Conservation (phyloP, 2,113 vertebrate species). For the Pituophis catenifer region DNA sequence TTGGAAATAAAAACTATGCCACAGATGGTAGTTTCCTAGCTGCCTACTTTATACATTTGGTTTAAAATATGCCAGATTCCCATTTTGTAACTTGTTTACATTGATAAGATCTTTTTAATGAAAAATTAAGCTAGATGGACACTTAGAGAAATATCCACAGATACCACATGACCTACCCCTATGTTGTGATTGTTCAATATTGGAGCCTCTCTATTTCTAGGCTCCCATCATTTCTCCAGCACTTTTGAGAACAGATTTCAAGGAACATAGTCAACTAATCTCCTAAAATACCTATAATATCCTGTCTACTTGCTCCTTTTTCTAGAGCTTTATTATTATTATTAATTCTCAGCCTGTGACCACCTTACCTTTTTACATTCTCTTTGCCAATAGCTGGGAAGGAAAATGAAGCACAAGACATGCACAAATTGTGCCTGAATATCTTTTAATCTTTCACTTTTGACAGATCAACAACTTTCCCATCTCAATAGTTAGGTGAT, state of each 20-base stretch:
- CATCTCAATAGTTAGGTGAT: slow-evolving; percentile 1
- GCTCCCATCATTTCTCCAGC: neutral
- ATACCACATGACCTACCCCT: neutral
- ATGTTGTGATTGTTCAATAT: neutral
- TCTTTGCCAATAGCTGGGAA: slow-evolving; percentile 8
- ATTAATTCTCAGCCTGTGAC: neutral
- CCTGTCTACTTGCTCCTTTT: neutral
- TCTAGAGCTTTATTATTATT: neutral
- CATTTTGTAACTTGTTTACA: neutral
- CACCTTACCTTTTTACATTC: neutral
- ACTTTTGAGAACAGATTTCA: neutral
- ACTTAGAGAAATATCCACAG: neutral
- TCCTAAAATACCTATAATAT: neutral
- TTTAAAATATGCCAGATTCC: neutral
- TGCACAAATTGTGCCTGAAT: neutral
- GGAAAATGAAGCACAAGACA: slow-evolving; percentile 22
- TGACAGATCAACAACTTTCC: slow-evolving; percentile 22
- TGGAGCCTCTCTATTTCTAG: neutral
- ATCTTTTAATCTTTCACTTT: slow-evolving; percentile 7
- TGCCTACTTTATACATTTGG: neutral
- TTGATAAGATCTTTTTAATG: neutral
- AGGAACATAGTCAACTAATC: too few species aligned
- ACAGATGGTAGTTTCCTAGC: neutral
- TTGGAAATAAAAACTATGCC: neutral
- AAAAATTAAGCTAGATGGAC: neutral